Evolutionary conservation across 2,888 invertebrate genomes (phyloP), one percentile per base, ranked within the genome.

Genomic region (Trissolcus brochymenae): DNA sequence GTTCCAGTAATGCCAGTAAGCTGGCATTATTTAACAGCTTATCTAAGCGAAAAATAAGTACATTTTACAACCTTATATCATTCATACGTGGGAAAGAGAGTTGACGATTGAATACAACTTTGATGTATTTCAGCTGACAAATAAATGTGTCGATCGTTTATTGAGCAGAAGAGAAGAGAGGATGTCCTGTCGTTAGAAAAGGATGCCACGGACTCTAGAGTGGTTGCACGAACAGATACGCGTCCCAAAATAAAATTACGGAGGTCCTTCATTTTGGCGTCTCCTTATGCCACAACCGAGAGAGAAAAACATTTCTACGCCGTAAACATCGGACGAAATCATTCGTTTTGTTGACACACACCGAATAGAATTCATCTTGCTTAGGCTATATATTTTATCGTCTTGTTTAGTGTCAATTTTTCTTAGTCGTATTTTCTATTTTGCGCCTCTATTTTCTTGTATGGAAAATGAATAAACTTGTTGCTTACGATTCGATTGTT

Each of bases 151-250:
- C 67, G 46, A 46, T 74, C 67, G 46, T 51, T 74, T 61, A 68
- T 57, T 62, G 74, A 57, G 51, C 66, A 62, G 54, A 53, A 11
- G 46, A 16, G 46, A 14, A 56, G 59, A 54, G 51, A 74, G 74
- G 74, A 74, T 59, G 67, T 67, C 67, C 74, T 68, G 74, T 67
- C 66, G 73, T 46, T 62, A 64, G 67, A 74, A 46, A 49, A 74
- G 51, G 73, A 72, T 46, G 9, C 56, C 16, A 7, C 21, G 41
- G 21, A n/a, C 19, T 13, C 40, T 4, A 4, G n/a, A 41, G 13
- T 19, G 21, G 53, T 60, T 61, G 61, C 49, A 60, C 49, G 41
- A 65, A 72, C 35, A 65, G 65, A 65, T 60, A 72, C 53, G 51
- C 43, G 21, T 21, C 7, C 29, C 35, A 35, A 35, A 19, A 19